phyloP scores from a whole-genome alignment of 2,888 invertebrate species.

The Salticus scenicus region DNA sequence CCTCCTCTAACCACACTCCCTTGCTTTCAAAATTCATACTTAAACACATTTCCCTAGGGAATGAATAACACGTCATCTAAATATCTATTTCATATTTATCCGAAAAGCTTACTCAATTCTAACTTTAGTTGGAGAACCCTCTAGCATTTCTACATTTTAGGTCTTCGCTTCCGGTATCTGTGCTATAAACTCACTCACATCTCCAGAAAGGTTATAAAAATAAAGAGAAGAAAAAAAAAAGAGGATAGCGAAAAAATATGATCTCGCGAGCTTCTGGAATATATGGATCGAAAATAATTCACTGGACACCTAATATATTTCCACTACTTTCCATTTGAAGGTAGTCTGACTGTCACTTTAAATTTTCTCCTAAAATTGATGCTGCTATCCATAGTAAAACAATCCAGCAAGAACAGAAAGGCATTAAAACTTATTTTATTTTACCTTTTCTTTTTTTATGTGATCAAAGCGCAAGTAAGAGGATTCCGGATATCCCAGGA shows the following conservation, averaged over 20 bases:
- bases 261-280: neutral
- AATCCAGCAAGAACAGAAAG: neutral
- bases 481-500: slow-evolving; percentile 54
- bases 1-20: no score
- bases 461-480: slow-evolving; percentile 31
- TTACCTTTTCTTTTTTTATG: neutral
- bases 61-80: neutral
- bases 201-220: neutral
- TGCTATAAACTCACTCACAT: neutral
- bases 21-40: neutral
- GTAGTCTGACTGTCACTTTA: slow-evolving; percentile 32
- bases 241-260: slow-evolving; percentile 10
- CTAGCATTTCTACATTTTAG: neutral
- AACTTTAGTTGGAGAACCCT: neutral
- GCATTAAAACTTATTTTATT: no score
- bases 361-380: slow-evolving; percentile 27
- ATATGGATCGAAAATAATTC: neutral
- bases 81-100: neutral
- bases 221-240: neutral
- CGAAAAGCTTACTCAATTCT: neutral
- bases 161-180: neutral
- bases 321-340: neutral
- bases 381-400: neutral
- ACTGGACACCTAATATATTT: slow-evolving; percentile 3
- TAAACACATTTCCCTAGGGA: neutral